Base-by-base conservation (phyloP, 2,888 invertebrate species). In the Drosophila acutilabella region DNA sequence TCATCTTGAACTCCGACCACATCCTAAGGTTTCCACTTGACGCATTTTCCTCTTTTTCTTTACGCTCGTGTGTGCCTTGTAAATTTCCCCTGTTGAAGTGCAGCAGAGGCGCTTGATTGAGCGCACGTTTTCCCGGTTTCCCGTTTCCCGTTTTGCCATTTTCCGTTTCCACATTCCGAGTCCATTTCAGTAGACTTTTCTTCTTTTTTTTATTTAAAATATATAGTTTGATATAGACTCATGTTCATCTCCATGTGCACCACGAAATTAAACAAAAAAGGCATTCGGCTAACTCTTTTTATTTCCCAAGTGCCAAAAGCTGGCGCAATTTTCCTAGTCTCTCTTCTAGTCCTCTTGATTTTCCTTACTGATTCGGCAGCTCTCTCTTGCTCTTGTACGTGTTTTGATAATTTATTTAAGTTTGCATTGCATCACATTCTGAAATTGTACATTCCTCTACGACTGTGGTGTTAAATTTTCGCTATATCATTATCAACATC, bases 31-130 rank as follows among this genome's bases (percentile, higher is more conserved):
- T 38, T 53, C 42, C 70, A 59, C 64, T 69, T 69, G 64, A n/a
- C 44, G 71, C 71, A 64, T 64, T 59, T 45, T 48, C 60, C 60
- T 59, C 57, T 65, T 68, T 36, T 71, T 47, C 59, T 57, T 64
- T 68, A 51, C 66, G 57, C 52, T 54, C 61, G 61, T 71, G 71
- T 84, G 73, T 88, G 74, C 73, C 87, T 88, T 88, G 86, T 88
- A 88, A 85, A 85, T 85, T 85, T 85, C 84, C 84, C 84, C 74
- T 70, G 84, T 84, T 80, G 84, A 71, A 79, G 71, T 67, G 57
- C 54, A 61, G 74, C 69, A 83, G 84, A 59, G 70, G 74, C 88
- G 81, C 89, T 87, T 85, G 84, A 85, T 85, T 85, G 84, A 89
- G 89, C 89, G 80, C 84, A 85, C 89, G 84, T 89, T 84, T 74